Evolutionary conservation across 2,113 vertebrate genomes (phyloP).

Genomic region (Coryphaenoides rupestris): DNA sequence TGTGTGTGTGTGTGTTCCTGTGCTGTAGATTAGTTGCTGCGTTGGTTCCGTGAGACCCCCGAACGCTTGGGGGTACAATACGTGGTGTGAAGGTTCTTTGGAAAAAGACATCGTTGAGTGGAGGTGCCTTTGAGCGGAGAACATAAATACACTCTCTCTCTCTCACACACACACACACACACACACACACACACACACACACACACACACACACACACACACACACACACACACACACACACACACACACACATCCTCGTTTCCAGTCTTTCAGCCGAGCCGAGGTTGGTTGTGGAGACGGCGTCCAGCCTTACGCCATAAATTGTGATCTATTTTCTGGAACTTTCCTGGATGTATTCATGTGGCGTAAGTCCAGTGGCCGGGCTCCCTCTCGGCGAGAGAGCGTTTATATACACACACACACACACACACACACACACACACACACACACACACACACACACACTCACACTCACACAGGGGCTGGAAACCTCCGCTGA

Average conservation of each 20-base stretch:
- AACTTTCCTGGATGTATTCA: slow-evolving; percentile 65
- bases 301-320: slow-evolving; percentile 43
- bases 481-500: slow-evolving; percentile 47
- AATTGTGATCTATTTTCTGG: slow-evolving; percentile 59
- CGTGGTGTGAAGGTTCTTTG: slow-evolving; percentile 35
- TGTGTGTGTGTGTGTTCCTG: slow-evolving; percentile 14
- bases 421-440: not conserved
- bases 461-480: not conserved
- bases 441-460: not conserved
- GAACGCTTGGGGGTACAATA: slow-evolving; percentile 26
- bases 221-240: slow-evolving; percentile 40
- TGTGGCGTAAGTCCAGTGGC: slow-evolving; percentile 33
- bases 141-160: slow-evolving; percentile 58
- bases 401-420: slow-evolving; percentile 37
- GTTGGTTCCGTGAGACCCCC: slow-evolving; percentile 53
- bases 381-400: slow-evolving; percentile 28
- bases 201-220: slow-evolving; percentile 35
- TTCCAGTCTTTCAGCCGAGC: slow-evolving; percentile 49
- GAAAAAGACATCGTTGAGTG: slow-evolving; percentile 47
- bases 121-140: slow-evolving; percentile 41
- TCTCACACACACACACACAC: slow-evolving; percentile 26
- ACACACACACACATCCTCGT: slow-evolving; percentile 12
- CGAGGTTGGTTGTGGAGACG: slow-evolving; percentile 10
- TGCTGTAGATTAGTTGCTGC: slow-evolving; percentile 34
- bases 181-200: slow-evolving; percentile 11